These are phyloP conservation scores for Takifugu bimaculatus DNA, from an alignment of 2,113 vertebrate genomes.

Conservation along the genomic window DNA sequence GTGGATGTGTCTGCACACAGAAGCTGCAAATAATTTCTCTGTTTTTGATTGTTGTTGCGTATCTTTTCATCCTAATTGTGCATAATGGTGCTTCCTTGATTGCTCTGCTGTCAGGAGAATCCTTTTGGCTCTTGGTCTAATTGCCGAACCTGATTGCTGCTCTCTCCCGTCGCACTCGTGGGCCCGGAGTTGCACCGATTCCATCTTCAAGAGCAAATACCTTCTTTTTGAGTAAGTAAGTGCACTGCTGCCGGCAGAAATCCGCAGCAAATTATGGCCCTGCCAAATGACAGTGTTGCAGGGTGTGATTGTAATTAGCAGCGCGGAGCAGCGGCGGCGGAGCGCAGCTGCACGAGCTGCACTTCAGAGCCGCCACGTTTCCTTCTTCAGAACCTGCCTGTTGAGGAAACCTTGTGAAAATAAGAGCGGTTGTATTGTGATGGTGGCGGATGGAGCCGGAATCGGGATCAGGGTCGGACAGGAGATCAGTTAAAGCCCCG, in stretches of 20 bases:
- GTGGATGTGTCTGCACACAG: not conserved
- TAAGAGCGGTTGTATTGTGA: no score
- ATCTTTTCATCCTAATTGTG: constrained; percentile 27
- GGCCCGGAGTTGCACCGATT: constrained; percentile 14
- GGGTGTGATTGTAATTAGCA: constrained; percentile 42
- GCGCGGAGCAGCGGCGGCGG: constrained; percentile 10
- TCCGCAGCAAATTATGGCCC: constrained; percentile 23
- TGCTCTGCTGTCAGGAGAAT: constrained; percentile 29
- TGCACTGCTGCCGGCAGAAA: constrained; percentile 2
- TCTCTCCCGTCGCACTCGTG: constrained; percentile 23
- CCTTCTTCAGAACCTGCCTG: no score
- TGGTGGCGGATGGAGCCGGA: no score
- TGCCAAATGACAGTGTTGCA: constrained; percentile 24
- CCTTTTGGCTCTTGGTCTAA: constrained; percentile 37
- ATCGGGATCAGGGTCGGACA: no score
- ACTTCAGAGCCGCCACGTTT: no score
- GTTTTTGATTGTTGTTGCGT: constrained; percentile 12
- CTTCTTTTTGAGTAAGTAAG: constrained; percentile 22
- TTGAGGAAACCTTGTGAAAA: no score
- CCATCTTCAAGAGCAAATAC: constrained; percentile 17
- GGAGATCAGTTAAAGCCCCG: no score
- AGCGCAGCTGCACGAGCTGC: no score
- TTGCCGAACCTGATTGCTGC: constrained; percentile 42
- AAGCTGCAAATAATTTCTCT: constrained; percentile 7
- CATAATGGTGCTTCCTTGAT: constrained; percentile 37